Base-by-base conservation (phyloP, 2,113 vertebrate species). In the Salvelinus fontinalis region DNA sequence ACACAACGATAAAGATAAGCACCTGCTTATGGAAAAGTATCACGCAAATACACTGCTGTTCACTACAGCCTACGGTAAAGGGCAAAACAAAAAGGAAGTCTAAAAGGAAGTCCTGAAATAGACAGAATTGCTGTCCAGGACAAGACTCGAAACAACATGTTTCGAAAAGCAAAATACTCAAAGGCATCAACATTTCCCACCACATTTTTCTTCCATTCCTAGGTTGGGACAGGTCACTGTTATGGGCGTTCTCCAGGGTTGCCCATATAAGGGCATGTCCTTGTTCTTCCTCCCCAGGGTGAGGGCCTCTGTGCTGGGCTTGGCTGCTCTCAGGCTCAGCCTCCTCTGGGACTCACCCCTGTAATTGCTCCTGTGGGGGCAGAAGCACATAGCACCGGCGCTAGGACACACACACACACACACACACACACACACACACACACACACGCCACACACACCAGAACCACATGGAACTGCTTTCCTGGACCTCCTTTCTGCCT, bases 181-280 rank as follows among this genome's bases (percentile, higher is more conserved):
- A 24, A n/a, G 8, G 59, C 51, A 54, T 54, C 13, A 62, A 62
- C 59, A 62, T 62, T n/a, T 22, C 59, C 59, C n/a, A 5, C 20
- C n/a, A 22, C n/a, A 62, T 62, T 62, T 62, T 24, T n/a, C 59
- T 62, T 5, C 16, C n/a, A 34, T 22, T 62, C 1, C 64, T 44
- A 24, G 67, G 67, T 73, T 66, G 71, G 64, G 29, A 54, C 79
- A 77, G 44, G 75, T 70, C 64, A 72, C 24, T 2, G n/a, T 39
- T 16, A 64, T 60, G 49, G 69, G 75, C 5, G 29, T 71, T 62
- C 74, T 34, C 31, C 68, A 68, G 49, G 54, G 26, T 22, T 87
- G 26, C 71, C 90, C 89, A 90, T 91, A 71, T 92, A 92, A 67
- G 91, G 87, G 29, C 78, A 76, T 85, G 89, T 91, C 91, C 91